Conservation (phyloP, 2,888 invertebrate species). For the Orchesella flavescens region DNA sequence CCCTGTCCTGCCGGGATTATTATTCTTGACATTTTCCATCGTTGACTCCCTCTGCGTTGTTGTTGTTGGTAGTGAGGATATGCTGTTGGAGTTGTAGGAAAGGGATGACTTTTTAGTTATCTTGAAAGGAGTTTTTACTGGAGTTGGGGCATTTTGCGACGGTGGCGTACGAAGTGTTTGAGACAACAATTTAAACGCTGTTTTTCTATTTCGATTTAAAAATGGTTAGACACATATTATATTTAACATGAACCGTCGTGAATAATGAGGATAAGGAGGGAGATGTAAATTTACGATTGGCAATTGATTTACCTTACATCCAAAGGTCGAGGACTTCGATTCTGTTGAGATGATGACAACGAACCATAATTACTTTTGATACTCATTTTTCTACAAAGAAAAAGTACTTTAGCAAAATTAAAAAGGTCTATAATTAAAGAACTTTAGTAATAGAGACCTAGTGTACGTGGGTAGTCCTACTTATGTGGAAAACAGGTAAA, state of each 20-base stretch:
- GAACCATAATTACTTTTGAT: slow-evolving; percentile 1
- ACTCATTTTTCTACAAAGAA: too few relatives aligned
- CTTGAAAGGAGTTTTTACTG: background rate
- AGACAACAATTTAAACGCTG: slow-evolving; percentile 41
- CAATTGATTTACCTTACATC: slow-evolving; percentile 36
- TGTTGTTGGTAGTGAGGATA: too few relatives aligned
- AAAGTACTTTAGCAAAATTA: too few relatives aligned
- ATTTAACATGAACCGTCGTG: too few relatives aligned
- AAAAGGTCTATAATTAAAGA: too few relatives aligned
- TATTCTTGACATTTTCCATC: background rate
- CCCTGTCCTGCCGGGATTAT: background rate
- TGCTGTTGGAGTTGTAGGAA: background rate
- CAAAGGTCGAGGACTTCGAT: background rate
- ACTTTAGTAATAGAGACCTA: too few relatives aligned
- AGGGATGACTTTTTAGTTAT: slow-evolving; percentile 12
- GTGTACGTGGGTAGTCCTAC: too few relatives aligned
- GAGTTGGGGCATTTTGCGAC: background rate
- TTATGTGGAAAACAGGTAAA: too few relatives aligned
- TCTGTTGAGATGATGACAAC: slow-evolving; percentile 11
- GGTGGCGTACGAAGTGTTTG: slow-evolving; percentile 36
- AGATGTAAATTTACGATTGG: too few relatives aligned
- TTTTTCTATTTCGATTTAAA: slow-evolving; percentile 17
- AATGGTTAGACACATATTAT: background rate
- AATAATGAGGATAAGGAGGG: too few relatives aligned
- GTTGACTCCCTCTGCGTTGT: too few relatives aligned